phyloP scores from a whole-genome alignment of 2,888 invertebrate species.

The Drosophila ezoana region DNA sequence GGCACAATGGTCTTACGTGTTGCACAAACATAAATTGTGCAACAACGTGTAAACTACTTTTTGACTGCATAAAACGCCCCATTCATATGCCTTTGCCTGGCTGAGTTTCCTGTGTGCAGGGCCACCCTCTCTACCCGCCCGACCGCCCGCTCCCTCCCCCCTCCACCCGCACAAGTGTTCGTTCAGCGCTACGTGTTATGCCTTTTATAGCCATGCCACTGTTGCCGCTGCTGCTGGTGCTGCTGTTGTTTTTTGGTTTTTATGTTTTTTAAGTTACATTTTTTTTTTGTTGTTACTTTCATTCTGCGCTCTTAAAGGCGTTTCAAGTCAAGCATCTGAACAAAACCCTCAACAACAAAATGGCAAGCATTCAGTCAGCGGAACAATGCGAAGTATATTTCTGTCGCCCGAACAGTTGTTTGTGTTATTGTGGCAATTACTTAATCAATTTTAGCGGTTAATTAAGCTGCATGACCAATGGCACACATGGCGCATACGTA shows the following conservation, averaged over 20 bases:
- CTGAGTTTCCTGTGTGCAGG: conserved; percentile 38
- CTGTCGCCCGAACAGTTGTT: background rate
- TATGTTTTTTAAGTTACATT: conserved; percentile 32
- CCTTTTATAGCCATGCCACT: conserved; percentile 63
- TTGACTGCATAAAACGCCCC: conserved; percentile 74
- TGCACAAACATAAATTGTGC: conserved; percentile 82
- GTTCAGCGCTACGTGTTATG: conserved; percentile 73
- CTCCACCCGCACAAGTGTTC: conserved; percentile 49
- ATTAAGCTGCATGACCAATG: conserved; percentile 53
- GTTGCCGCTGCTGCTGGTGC: conserved; percentile 38
- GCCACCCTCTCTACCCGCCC: conserved; percentile 7
- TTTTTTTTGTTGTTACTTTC: conserved; percentile 14
- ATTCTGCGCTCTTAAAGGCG: conserved; percentile 55
- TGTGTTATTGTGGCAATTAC: conserved; percentile 18
- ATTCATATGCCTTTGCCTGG: conserved; percentile 60
- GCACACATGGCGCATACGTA: conserved; percentile 49
- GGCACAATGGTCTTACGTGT: conserved; percentile 75
- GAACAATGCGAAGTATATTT: conserved; percentile 20
- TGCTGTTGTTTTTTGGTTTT: conserved; percentile 33
- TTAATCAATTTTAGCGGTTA: conserved; percentile 69
- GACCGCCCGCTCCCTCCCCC: conserved; percentile 1
- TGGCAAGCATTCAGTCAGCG: conserved; percentile 27
- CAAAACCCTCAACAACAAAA: conserved; percentile 25
- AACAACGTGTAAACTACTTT: conserved; percentile 83
- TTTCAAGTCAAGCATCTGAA: conserved; percentile 36